These are phyloP conservation scores for Scaptomyza tumidula DNA, from an alignment of 2,888 invertebrate genomes.

Conservation along the genomic window DNA sequence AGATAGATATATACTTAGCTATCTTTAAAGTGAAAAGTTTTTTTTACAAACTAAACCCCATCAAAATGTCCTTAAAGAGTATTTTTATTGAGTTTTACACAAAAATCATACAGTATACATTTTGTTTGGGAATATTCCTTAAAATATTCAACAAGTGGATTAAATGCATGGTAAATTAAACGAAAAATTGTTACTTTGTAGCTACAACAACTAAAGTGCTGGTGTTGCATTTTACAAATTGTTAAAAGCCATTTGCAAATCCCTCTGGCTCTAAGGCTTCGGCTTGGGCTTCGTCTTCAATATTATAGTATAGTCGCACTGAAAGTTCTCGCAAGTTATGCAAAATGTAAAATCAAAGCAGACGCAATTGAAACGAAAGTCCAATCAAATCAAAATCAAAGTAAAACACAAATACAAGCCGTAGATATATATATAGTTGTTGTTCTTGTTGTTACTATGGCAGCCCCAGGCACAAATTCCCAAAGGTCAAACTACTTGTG, in stretches of 20 bases:
- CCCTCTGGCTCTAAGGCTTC: background rate
- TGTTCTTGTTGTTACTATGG: slow-evolving; percentile 25
- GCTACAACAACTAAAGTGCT: background rate
- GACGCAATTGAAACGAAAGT: slow-evolving; percentile 3
- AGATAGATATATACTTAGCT: too few relatives aligned
- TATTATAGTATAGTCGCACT: background rate
- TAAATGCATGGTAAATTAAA: background rate
- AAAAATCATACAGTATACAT: too few relatives aligned
- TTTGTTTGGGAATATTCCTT: too few relatives aligned
- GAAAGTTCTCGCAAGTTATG: background rate
- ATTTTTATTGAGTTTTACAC: too few relatives aligned
- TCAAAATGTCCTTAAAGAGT: too few relatives aligned
- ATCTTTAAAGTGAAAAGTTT: too few relatives aligned
- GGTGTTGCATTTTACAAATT: background rate
- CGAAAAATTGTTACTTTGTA: background rate
- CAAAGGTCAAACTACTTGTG: slow-evolving; percentile 62
- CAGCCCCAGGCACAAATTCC: slow-evolving; percentile 46
- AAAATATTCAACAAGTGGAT: background rate
- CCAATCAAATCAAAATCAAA: slow-evolving; percentile 31
- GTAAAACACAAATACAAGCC: slow-evolving; percentile 13
- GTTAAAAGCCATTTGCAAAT: background rate
- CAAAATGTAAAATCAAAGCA: slow-evolving; percentile 10
- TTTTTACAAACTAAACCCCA: too few relatives aligned
- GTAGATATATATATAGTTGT: background rate
- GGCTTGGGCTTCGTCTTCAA: background rate